Conservation (phyloP, 2,113 vertebrate species). For the Anolis sagrei region DNA sequence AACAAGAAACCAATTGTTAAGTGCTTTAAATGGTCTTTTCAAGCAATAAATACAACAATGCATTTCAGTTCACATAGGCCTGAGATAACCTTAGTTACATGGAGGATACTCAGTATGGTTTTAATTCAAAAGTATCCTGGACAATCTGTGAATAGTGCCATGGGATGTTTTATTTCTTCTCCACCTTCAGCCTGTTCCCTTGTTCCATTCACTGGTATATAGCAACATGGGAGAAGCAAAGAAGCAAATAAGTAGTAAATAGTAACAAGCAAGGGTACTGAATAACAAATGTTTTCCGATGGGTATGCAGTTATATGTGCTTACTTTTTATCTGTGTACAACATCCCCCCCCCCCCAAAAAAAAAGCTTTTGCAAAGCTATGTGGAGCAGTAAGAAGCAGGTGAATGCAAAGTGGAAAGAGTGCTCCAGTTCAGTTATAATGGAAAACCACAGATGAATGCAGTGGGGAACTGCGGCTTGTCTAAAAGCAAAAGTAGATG, state of each 20-base stretch:
- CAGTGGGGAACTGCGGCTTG: background rate
- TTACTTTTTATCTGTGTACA: background rate
- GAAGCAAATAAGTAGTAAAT: background rate
- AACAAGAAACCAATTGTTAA: background rate
- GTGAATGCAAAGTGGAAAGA: background rate
- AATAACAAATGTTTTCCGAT: background rate
- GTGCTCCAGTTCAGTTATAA: background rate
- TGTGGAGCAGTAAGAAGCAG: background rate
- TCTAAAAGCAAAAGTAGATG: background rate
- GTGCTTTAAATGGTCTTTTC: background rate
- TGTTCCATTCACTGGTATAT: background rate
- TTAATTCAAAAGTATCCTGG: background rate
- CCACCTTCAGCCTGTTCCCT: background rate
- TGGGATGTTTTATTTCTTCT: background rate
- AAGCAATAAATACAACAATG: background rate
- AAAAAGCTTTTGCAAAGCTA: background rate
- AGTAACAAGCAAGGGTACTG: background rate
- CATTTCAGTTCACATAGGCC: background rate
- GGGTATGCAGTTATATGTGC: background rate
- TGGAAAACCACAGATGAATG: background rate
- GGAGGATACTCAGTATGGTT: background rate
- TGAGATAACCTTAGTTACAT: background rate
- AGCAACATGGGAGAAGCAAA: background rate
- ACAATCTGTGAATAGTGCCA: background rate
- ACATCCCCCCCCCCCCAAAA: too few relatives aligned